Conservation (phyloP, 2,113 vertebrate species). For the Zosterops lateralis region DNA sequence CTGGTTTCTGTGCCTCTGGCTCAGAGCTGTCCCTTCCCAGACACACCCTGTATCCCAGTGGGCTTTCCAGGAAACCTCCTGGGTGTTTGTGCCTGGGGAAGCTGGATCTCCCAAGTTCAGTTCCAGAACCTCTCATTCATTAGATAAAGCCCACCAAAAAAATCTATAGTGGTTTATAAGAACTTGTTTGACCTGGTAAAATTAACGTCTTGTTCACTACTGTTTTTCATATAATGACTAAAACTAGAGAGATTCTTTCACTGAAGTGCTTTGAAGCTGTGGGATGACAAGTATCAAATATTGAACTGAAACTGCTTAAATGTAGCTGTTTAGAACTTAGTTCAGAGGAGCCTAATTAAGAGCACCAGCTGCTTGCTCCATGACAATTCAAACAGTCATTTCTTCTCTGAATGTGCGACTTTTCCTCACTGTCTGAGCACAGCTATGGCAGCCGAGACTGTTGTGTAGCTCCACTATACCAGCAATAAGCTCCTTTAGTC, state of each 20-base stretch:
- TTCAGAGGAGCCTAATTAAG: neutral
- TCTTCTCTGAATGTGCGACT: neutral
- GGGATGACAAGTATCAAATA: neutral
- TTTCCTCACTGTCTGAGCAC: fast-evolving
- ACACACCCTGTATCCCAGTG: fast-evolving
- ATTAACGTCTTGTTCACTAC: neutral
- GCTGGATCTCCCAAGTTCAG: neutral
- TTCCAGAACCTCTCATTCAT: neutral
- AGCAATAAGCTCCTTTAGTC: neutral
- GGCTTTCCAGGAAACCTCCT: neutral
- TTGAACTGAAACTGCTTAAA: neutral
- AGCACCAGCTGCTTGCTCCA: neutral
- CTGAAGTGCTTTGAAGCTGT: neutral
- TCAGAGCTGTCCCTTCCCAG: neutral
- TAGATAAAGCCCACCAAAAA: neutral
- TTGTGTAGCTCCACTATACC: fast-evolving
- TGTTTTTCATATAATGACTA: neutral
- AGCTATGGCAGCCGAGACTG: neutral
- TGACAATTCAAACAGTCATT: neutral
- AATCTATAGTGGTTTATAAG: neutral
- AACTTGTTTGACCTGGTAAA: neutral
- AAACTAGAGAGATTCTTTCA: neutral
- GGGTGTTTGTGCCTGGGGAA: neutral
- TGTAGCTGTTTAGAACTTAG: neutral
- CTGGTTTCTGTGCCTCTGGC: neutral